These are phyloP conservation scores for Sarotherodon lohbergeri DNA, from an alignment of 2,113 vertebrate genomes.

Conservation along the genomic window DNA sequence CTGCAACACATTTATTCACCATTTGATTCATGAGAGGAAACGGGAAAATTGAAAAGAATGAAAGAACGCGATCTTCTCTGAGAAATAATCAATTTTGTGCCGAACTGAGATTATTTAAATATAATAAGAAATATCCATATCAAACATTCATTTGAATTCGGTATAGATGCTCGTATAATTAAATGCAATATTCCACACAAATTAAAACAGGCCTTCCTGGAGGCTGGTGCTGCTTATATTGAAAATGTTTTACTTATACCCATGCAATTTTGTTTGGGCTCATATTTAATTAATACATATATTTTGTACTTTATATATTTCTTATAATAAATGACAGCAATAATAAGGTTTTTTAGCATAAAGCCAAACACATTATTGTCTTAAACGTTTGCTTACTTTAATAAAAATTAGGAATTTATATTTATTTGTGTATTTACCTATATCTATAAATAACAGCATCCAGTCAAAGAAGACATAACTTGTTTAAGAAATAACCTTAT, in stretches of 20 bases:
- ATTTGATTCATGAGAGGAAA: constrained; percentile 54
- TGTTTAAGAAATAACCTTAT: background rate
- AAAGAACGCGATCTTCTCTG: constrained; percentile 52
- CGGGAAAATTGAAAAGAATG: constrained; percentile 56
- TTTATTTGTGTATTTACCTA: background rate
- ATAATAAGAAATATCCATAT: constrained; percentile 58
- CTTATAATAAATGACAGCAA: background rate
- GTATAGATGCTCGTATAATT: constrained; percentile 53
- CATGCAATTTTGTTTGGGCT: background rate
- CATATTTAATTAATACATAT: constrained; percentile 21
- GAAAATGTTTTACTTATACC: constrained; percentile 7
- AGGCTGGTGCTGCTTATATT: constrained; percentile 8
- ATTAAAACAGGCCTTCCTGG: constrained; percentile 38
- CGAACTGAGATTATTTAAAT: constrained; percentile 57
- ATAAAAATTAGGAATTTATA: background rate
- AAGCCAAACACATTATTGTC: background rate
- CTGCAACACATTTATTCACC: constrained; percentile 47
- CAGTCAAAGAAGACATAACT: background rate
- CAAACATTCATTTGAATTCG: constrained; percentile 62
- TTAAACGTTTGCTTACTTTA: background rate
- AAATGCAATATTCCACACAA: constrained; percentile 39
- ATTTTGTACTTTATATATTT: background rate
- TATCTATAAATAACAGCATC: background rate
- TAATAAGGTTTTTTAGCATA: background rate
- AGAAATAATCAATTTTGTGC: constrained; percentile 64